Conservation (phyloP, 1,140 invertebrate genomes). For the Bombyx mandarina region DNA sequence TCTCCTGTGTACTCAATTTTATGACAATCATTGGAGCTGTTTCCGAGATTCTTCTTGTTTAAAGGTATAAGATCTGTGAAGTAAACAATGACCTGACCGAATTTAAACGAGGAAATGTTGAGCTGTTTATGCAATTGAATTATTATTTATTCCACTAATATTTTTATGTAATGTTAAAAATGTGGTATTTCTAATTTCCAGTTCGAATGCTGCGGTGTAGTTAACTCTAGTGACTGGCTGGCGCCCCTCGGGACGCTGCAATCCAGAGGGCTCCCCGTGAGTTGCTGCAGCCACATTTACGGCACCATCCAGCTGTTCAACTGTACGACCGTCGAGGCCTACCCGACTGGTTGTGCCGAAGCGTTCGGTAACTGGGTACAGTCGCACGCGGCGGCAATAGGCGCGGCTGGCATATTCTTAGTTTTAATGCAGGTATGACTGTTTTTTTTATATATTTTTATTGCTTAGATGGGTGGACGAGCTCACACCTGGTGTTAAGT, state of each 20-base stretch:
- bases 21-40: too few relatives aligned
- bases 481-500: too few relatives aligned
- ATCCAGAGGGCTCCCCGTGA: constrained; percentile 68
- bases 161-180: not conserved
- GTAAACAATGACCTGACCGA: too few relatives aligned
- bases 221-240: constrained; percentile 75
- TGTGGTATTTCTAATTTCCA: constrained; percentile 43
- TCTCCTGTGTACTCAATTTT: too few relatives aligned
- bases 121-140: too few relatives aligned
- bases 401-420: constrained; percentile 81
- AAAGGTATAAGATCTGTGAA: too few relatives aligned
- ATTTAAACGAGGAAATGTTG: too few relatives aligned
- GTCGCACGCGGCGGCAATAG: constrained; percentile 79
- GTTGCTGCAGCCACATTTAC: constrained; percentile 72
- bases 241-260: constrained; percentile 16
- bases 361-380: constrained; percentile 75
- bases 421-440: constrained; percentile 79
- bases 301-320: constrained; percentile 55
- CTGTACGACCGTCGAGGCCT: constrained; percentile 45
- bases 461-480: too few relatives aligned
- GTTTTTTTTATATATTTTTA: too few relatives aligned
- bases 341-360: constrained; percentile 72
- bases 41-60: too few relatives aligned
- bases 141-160: too few relatives aligned
- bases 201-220: constrained; percentile 83